Conservation (phyloP, 2,113 vertebrate genomes). For the Podarcis muralis region DNA sequence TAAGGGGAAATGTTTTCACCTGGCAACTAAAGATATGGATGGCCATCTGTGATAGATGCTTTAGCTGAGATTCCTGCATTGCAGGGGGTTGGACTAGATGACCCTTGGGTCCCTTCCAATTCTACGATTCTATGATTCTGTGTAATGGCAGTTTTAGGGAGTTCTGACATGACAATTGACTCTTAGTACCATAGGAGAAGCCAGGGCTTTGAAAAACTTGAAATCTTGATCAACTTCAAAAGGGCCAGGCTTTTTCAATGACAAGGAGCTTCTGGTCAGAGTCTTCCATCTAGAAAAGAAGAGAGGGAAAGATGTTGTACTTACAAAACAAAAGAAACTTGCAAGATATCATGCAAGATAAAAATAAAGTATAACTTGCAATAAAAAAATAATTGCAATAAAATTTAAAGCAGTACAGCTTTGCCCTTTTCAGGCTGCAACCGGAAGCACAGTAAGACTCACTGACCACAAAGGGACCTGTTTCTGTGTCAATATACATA, state of each 20-base stretch:
- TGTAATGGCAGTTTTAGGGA: no score
- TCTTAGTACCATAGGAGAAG: slow-evolving; percentile 72
- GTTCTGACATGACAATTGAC: not conserved
- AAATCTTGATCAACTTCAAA: slow-evolving; percentile 53
- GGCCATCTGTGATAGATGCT: no score
- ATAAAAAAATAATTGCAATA: not conserved
- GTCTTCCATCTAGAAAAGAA: slow-evolving; percentile 64
- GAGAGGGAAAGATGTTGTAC: slow-evolving; percentile 10
- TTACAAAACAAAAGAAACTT: not conserved
- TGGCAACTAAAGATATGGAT: no score
- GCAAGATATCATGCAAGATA: not conserved
- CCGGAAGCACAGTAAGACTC: not conserved
- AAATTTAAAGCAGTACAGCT: not conserved
- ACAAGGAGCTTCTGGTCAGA: slow-evolving; percentile 54
- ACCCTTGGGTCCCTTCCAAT: no score
- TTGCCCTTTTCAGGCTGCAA: not conserved
- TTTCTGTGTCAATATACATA: not conserved
- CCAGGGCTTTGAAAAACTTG: slow-evolving; percentile 75
- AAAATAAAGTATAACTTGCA: slow-evolving; percentile 16
- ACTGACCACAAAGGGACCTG: not conserved
- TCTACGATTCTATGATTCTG: no score
- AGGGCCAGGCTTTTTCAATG: slow-evolving; percentile 40
- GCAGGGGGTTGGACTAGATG: no score
- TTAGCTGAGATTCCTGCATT: no score
- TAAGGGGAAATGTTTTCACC: no score